Base-by-base conservation (phyloP, 2,888 invertebrate species). In the Petrolisthes cinctipes region DNA sequence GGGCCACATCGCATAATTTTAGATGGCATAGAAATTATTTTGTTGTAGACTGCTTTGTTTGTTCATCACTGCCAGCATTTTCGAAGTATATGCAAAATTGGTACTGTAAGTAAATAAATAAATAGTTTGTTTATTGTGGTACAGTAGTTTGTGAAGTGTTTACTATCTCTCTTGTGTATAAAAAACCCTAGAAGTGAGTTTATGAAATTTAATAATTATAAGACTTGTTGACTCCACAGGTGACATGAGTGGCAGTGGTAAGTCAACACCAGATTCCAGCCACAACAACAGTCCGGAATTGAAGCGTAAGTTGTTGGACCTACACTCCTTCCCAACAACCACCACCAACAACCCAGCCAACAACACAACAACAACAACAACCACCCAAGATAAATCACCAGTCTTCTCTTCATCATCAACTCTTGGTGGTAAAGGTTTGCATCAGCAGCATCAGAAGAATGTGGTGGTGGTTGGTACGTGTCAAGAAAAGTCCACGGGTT, bases 211-310 rank as follows among this genome's bases (percentile, higher is more conserved):
- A 4, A 75, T n/a, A n/a, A 73, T n/a, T 20, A n/a, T 9, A 23
- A 75, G 75, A 11, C 11, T 66, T 66, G 11, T 66, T 5, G 11
- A 20, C 86, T 20, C 82, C 84, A 14, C 86, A 89, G 89, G 89
- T 81, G 89, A 89, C n/a, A 23, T 86, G 4, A 86, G 86, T 76
- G 84, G 82, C 7, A 89, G 89, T 78, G 84, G 86, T 9, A 66
- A 83, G 66, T 86, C 89, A 53, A 89, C 89, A 54, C 89, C 89
- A 66, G 89, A 87, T 37, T 89, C 89, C n/a, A 89, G 89, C 57
- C 89, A 87, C 78, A 89, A 87, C 85, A 89, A 73, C 71, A 87
- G 87, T 76, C 89, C 89, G 5, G 89, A 89, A 66, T 66, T 87
- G 17, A 89, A 87, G 83, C 61, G 85, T 4, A 89, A 84, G 51